Base-by-base conservation (phyloP, 2,797 vertebrate genomes). In the Oceanodroma leucorhoa region DNA sequence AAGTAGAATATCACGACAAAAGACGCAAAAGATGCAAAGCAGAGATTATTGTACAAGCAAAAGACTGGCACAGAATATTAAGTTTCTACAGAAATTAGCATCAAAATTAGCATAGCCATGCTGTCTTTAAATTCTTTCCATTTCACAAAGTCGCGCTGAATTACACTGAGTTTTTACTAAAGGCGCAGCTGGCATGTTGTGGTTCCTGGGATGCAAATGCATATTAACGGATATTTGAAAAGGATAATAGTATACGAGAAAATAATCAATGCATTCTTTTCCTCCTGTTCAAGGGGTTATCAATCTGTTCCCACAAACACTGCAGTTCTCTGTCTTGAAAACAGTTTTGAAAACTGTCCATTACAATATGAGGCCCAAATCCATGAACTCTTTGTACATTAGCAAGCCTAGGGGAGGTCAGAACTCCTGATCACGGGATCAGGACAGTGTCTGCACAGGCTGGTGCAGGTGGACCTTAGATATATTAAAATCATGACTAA, bases 61-160 rank as follows among this genome's bases (percentile, higher is more conserved):
- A 95, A 89, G 80, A 76, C 62, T 80, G 55, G 36, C 83, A 85
- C 9, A 71, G 88, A 94, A 92, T 91, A 85, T 83, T 92, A 91
- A 88, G 14, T 91, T 94, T 80, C 70, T 86, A 87, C 45, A 83
- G 62, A 91, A 96, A 94, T 95, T 94, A 95, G 64, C 94, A 96
- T 95, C 50, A 79, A 71, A 94, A 97, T 93, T 91, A 94, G 46
- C 70, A 94, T 50, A 91, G 32, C 50, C 36, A 57, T 8, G 16
- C n/a, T 51, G 72, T 83, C 87, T 95, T 96, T 72, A 93, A 93
- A 92, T 89, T 83, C 76, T 60, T 94, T 34, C 46, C 21, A 53
- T 94, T 84, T 79, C 80, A 79, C 22, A 38, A 90, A 94, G 94
- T 91, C 21, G 2, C 0, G 0, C n/a, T 90, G 86, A 94, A 95